A percentile compares a stretch with the other conserved stretches of the same genome.
phyloP scores from a whole-genome alignment of 1,140 invertebrate genomes.

The Tetramorium simillimum region DNA sequence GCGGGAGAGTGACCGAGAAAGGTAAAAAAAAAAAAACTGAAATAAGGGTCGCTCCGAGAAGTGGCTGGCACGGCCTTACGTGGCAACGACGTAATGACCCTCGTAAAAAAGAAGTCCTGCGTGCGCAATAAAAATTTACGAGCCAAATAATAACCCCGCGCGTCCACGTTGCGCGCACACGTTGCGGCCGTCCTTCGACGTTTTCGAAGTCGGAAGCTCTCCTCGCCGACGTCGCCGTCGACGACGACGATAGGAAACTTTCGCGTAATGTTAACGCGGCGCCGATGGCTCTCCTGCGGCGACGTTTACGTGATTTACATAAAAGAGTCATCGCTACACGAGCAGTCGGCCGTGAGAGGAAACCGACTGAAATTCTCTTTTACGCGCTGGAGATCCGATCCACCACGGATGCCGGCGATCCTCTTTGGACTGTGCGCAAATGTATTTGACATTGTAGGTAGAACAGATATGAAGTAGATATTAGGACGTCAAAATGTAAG shows the following conservation, averaged over 20 bases:
- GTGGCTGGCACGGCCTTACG: conserved; percentile 66
- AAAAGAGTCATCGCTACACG: conserved; percentile 35
- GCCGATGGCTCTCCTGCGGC: conserved; percentile 18
- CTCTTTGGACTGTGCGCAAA: neutral
- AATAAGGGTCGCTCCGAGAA: conserved; percentile 53
- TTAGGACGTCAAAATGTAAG: neutral
- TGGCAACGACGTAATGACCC: conserved; percentile 68
- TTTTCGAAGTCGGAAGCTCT: conserved; percentile 43
- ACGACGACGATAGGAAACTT: neutral
- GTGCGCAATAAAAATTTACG: conserved; percentile 72
- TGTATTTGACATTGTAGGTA: neutral
- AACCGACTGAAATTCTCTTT: conserved; percentile 15
- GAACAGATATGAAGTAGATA: neutral
- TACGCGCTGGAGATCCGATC: conserved; percentile 1
- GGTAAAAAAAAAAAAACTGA: conserved; percentile 44
- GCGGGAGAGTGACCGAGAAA: conserved; percentile 27
- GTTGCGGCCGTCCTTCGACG: neutral
- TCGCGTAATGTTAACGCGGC: conserved; percentile 35
- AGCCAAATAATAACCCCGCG: conserved; percentile 65
- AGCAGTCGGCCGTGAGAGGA: conserved; percentile 17
- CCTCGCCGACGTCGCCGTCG: neutral
- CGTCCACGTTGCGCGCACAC: conserved; percentile 5
- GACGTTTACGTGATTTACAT: conserved; percentile 28
- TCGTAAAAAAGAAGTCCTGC: conserved; percentile 71
- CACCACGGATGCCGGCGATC: neutral